Conservation (phyloP, 2,113 vertebrate genomes). For the Tragelaphus buxtoni region DNA sequence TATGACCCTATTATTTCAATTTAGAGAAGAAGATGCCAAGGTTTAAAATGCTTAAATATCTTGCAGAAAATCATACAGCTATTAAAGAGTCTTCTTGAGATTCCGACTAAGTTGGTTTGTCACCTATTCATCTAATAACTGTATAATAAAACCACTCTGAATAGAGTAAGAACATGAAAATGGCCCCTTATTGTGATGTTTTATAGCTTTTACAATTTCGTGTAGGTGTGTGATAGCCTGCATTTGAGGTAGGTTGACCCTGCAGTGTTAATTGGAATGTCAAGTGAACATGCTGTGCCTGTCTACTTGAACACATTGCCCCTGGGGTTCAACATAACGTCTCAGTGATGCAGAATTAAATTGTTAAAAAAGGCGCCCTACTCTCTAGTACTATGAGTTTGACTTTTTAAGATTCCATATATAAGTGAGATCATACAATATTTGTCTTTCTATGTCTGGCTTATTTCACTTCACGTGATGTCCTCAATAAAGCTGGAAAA, state of each 20-base stretch:
- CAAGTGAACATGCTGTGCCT: neutral
- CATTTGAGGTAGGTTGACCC: neutral
- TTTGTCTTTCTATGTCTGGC: neutral
- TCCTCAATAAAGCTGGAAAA: neutral
- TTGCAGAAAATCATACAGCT: neutral
- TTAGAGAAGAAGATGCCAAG: neutral
- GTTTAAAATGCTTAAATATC: neutral
- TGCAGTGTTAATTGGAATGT: neutral
- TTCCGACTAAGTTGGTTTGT: neutral
- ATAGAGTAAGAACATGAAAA: neutral
- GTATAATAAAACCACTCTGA: neutral
- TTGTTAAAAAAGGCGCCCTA: neutral
- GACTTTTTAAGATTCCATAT: neutral
- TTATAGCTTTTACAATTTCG: neutral
- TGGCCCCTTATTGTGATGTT: neutral
- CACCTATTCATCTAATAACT: neutral
- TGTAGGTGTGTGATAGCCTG: neutral
- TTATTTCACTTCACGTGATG: neutral
- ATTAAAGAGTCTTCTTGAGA: neutral
- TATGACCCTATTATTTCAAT: slow-evolving; percentile 3
- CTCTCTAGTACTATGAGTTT: neutral
- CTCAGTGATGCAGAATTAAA: neutral
- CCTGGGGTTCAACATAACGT: neutral
- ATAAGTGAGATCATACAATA: neutral
- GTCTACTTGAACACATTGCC: neutral